phyloP scores from a whole-genome alignment of 2,888 invertebrate genomes.

The Lobophora halterata region DNA sequence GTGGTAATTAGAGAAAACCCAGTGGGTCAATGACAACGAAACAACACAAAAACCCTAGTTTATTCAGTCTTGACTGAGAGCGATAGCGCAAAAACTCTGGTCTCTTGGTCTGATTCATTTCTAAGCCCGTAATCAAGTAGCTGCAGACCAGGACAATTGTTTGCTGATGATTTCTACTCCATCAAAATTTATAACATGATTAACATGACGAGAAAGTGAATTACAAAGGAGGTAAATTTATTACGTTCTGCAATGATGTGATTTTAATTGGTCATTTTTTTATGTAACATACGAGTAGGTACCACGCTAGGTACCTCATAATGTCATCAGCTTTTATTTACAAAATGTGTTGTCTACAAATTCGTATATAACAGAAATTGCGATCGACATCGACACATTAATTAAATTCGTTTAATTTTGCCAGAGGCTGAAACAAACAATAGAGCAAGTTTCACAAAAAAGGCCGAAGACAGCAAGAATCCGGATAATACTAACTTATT shows the following conservation, averaged over 20 bases:
- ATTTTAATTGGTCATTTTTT: slow-evolving; percentile 50
- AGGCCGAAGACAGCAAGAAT: too few relatives aligned
- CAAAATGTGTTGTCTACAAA: slow-evolving; percentile 7
- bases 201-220: slow-evolving; percentile 51
- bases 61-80: slow-evolving; percentile 47
- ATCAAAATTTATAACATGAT: slow-evolving; percentile 40
- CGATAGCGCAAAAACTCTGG: slow-evolving; percentile 43
- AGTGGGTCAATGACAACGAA: slow-evolving; percentile 62
- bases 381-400: too few relatives aligned
- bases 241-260: slow-evolving; percentile 42
- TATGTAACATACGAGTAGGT: slow-evolving; percentile 28
- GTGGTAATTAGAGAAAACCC: slow-evolving; percentile 62
- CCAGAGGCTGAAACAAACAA: too few relatives aligned
- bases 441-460: too few relatives aligned
- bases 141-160: slow-evolving; percentile 38
- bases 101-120: slow-evolving; percentile 45
- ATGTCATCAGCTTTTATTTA: slow-evolving; percentile 23
- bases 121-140: slow-evolving; percentile 32
- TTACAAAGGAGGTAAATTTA: slow-evolving; percentile 38
- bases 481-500: too few relatives aligned
- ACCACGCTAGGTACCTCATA: slow-evolving; percentile 7
- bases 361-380: too few relatives aligned
- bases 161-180: slow-evolving; percentile 36
- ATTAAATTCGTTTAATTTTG: too few relatives aligned
- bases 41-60: slow-evolving; percentile 42